Evolutionary conservation across 2,888 invertebrate species (phyloP).

Genomic region (Boloria euphrosyne): DNA sequence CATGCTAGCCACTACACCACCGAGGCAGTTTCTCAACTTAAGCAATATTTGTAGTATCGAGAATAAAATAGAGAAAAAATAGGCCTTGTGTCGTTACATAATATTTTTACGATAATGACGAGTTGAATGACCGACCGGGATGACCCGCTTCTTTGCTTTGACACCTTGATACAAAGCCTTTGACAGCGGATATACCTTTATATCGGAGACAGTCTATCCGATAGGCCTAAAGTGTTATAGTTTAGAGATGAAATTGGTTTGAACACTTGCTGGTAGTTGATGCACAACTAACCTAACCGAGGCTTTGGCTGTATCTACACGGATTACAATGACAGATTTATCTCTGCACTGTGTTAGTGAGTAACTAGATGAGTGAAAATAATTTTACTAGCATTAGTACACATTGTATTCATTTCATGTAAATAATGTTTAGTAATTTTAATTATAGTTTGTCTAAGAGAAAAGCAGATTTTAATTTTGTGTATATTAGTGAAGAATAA

Average conservation of each 20-base stretch:
- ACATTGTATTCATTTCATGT: too few relatives aligned
- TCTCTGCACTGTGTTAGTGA: conserved; percentile 25
- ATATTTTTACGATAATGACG: conserved; percentile 21
- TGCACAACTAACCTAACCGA: too few relatives aligned
- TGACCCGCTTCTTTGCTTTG: conserved; percentile 25
- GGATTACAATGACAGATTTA: conserved; percentile 23
- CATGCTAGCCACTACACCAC: too few relatives aligned
- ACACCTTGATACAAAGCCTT: conserved; percentile 24
- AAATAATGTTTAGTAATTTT: too few relatives aligned
- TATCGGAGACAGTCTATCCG: background rate
- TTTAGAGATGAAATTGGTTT: conserved; percentile 13
- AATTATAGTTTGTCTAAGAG: too few relatives aligned
- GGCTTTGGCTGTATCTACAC: conserved; percentile 16
- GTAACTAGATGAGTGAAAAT: conserved; percentile 5
- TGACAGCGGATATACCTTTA: background rate
- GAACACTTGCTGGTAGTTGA: background rate
- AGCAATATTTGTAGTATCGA: conserved; percentile 20
- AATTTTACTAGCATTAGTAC: too few relatives aligned
- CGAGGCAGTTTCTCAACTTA: background rate
- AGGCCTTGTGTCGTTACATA: conserved; percentile 16
- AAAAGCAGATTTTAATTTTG: too few relatives aligned
- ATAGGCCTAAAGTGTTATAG: background rate
- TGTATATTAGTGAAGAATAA: too few relatives aligned
- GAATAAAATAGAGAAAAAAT: conserved; percentile 16
- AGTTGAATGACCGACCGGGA: conserved; percentile 21